These are phyloP conservation scores for Lampris incognitus DNA, from an alignment of 2,113 vertebrate species.

Conservation along the genomic window DNA sequence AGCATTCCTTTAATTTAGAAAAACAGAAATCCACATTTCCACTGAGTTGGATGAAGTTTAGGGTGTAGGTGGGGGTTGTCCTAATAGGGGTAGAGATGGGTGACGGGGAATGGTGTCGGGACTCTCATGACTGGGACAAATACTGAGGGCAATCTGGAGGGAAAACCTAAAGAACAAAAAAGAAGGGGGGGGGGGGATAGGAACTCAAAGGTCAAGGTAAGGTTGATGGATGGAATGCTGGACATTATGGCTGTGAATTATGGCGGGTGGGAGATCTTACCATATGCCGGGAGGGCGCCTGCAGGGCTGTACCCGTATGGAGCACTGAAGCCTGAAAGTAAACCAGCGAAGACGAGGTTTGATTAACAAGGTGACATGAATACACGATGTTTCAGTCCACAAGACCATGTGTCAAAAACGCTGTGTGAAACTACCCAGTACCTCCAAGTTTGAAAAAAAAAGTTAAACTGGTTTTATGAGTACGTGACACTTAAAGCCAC, in stretches of 20 bases:
- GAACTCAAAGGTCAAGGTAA: slow-evolving; percentile 52
- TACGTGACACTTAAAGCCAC: too few species aligned
- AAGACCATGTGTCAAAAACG: too few species aligned
- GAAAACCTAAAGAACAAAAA: slow-evolving; percentile 64
- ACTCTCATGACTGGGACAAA: slow-evolving; percentile 68
- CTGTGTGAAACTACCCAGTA: too few species aligned
- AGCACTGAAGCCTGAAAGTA: slow-evolving; percentile 85
- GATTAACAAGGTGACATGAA: neutral
- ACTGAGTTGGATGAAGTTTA: neutral
- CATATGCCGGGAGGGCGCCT: slow-evolving; percentile 84
- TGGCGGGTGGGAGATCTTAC: slow-evolving; percentile 75
- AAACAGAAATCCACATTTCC: neutral
- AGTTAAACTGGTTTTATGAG: too few species aligned
- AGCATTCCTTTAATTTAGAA: slow-evolving; percentile 27
- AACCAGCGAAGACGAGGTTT: neutral
- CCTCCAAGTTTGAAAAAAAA: too few species aligned
- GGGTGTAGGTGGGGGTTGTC: slow-evolving; percentile 7
- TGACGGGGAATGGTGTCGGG: slow-evolving; percentile 56
- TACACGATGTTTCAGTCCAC: too few species aligned
- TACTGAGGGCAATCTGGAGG: slow-evolving; percentile 69
- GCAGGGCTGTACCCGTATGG: slow-evolving; percentile 89
- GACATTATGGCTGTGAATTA: slow-evolving; percentile 15
- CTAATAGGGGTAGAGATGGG: slow-evolving; percentile 66
- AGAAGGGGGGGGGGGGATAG: slow-evolving; percentile 29
- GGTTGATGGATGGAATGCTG: slow-evolving; percentile 15